These are phyloP conservation scores for Drosophila pseudoananassae DNA, from an alignment of 1,140 invertebrate species.

Conservation along the genomic window DNA sequence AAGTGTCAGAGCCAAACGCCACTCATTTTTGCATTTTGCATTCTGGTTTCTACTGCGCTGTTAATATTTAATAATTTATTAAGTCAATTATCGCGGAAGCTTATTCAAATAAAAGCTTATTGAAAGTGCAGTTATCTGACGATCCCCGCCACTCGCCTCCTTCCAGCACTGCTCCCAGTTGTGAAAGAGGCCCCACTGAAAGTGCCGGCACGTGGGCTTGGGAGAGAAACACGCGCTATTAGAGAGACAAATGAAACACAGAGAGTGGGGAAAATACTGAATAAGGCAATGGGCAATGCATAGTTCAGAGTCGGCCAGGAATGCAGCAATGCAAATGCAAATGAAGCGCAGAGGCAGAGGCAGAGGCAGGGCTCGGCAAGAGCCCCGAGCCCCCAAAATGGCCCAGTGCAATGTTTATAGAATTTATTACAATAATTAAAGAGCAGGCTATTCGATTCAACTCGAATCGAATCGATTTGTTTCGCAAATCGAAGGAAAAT, in stretches of 20 bases:
- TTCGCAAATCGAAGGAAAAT: constrained; percentile 10
- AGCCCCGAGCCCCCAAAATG: not conserved
- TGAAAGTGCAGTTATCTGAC: constrained; percentile 61
- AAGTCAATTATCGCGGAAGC: constrained; percentile 77
- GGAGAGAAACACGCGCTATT: constrained; percentile 59
- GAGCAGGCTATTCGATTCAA: constrained; percentile 21
- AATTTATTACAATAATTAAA: constrained; percentile 53
- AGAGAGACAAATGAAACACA: constrained; percentile 6
- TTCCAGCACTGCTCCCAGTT: not conserved
- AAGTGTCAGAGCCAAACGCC: not conserved
- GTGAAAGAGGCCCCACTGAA: not conserved
- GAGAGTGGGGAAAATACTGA: constrained; percentile 4
- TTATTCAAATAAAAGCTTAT: constrained; percentile 70
- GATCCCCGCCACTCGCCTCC: not conserved
- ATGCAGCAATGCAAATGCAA: constrained; percentile 31
- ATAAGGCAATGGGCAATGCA: constrained; percentile 22
- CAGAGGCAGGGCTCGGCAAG: too few species aligned
- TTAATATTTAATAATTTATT: constrained; percentile 73
- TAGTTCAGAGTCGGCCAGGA: constrained; percentile 25
- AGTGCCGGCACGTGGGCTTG: constrained; percentile 51
- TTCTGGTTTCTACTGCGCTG: constrained; percentile 69
- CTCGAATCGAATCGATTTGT: not conserved
- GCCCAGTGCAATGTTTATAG: constrained; percentile 27
- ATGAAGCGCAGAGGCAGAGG: constrained; percentile 28
- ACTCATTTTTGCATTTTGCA: constrained; percentile 14